These are phyloP conservation scores for Grus americana DNA, from an alignment of 2,113 vertebrate species.

Conservation along the genomic window DNA sequence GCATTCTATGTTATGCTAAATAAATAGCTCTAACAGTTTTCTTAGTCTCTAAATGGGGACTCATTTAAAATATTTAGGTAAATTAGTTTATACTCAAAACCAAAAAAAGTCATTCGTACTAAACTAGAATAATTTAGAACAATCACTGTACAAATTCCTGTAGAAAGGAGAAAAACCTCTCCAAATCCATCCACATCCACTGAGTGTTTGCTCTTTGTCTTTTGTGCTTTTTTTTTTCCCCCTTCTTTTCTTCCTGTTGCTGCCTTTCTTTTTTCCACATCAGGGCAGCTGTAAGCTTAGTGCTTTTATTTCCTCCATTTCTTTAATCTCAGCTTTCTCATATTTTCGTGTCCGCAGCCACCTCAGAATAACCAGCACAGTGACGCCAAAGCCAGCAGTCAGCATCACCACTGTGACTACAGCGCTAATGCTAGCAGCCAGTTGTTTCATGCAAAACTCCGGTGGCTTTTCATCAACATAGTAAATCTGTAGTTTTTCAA, in stretches of 20 bases:
- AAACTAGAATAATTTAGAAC: neutral
- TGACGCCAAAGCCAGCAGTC: slow-evolving; percentile 71
- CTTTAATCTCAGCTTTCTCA: slow-evolving; percentile 77
- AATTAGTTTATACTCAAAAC: neutral
- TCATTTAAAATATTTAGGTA: neutral
- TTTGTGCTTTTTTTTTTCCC: neutral
- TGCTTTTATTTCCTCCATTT: slow-evolving; percentile 78
- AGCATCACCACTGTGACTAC: slow-evolving; percentile 81
- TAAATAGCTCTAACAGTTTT: neutral
- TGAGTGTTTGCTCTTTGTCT: neutral
- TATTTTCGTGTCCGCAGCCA: slow-evolving; percentile 67
- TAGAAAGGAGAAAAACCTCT: neutral
- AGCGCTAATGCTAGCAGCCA: slow-evolving; percentile 79
- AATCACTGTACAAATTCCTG: neutral
- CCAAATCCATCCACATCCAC: neutral
- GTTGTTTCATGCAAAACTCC: slow-evolving; percentile 79
- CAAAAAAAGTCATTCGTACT: neutral
- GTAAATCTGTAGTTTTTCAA: slow-evolving; percentile 81
- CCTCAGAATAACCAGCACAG: slow-evolving; percentile 74
- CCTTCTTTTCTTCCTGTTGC: neutral
- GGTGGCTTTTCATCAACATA: slow-evolving; percentile 83
- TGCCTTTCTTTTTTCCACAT: neutral
- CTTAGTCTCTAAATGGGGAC: neutral
- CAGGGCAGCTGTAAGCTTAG: neutral
- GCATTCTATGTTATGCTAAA: neutral